Evolutionary conservation across 2,888 invertebrate genomes (phyloP).

Genomic region (Eledona agricola): DNA sequence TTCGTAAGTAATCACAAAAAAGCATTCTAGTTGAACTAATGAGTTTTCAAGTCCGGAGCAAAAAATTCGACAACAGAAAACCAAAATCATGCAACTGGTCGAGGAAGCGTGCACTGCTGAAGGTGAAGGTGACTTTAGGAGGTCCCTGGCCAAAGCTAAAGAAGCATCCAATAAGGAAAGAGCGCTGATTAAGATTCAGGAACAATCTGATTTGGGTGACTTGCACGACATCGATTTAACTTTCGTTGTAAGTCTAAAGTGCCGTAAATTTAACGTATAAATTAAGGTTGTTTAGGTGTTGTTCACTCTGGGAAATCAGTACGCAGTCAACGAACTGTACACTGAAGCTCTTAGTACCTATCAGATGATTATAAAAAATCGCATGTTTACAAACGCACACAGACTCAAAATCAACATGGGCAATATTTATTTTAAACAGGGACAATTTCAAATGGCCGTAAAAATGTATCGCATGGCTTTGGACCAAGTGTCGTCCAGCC

Average conservation of each 20-base stretch:
- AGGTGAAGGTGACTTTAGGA: conserved; percentile 69
- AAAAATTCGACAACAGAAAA: conserved; percentile 88
- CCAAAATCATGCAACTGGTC: conserved; percentile 86
- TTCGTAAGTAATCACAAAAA: conserved; percentile 71
- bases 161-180: conserved; percentile 95
- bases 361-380: conserved; percentile 91
- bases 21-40: not conserved
- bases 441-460: conserved; percentile 91
- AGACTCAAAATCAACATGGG: conserved; percentile 97
- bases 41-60: conserved; percentile 73
- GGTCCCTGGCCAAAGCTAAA: conserved; percentile 90
- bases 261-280: not conserved
- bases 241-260: conserved; percentile 76
- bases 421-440: conserved; percentile 95
- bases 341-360: conserved; percentile 96
- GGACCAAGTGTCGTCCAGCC: conserved; percentile 93
- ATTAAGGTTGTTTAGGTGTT: conserved; percentile 74
- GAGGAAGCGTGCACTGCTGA: conserved; percentile 87
- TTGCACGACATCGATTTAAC: conserved; percentile 95
- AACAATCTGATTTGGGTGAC: conserved; percentile 89
- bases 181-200: conserved; percentile 87
- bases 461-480: conserved; percentile 99
- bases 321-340: conserved; percentile 92
- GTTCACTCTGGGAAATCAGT: conserved; percentile 95
- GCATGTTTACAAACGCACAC: conserved; percentile 92